Percentiles rank a stretch among this genome's conserved stretches.
phyloP scores from a whole-genome alignment of 2,113 vertebrate species.

The Protomyctophum bolini region DNA sequence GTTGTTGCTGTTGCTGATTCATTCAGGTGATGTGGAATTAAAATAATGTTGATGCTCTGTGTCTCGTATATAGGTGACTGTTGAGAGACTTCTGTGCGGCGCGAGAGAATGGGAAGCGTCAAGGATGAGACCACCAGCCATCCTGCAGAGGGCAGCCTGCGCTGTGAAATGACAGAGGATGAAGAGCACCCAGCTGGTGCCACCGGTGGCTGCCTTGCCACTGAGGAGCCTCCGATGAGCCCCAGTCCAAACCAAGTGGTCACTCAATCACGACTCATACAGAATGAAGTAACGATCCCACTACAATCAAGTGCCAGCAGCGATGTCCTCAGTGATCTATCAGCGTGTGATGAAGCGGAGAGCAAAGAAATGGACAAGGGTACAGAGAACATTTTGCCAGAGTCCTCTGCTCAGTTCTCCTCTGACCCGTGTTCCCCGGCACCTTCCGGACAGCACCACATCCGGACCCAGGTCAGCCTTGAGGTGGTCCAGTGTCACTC shows the following conservation, averaged over 20 bases:
- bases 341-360: constrained; percentile 3
- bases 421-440: constrained; percentile 50
- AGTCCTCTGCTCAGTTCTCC: constrained; percentile 41
- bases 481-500: constrained; percentile 85
- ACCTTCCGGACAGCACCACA: constrained; percentile 77
- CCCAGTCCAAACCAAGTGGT: constrained; percentile 37
- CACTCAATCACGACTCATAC: constrained; percentile 14
- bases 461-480: constrained; percentile 86
- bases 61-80: constrained; percentile 57
- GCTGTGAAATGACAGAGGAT: constrained; percentile 51
- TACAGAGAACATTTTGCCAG: constrained; percentile 15
- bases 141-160: constrained; percentile 46
- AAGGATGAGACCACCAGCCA: constrained; percentile 62
- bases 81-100: constrained; percentile 28
- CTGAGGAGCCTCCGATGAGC: constrained; percentile 31
- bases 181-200: constrained; percentile 35
- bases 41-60: constrained; percentile 36
- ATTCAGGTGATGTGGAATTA: constrained; percentile 16
- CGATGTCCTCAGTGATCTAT: constrained; percentile 1
- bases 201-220: constrained; percentile 22
- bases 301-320: neutral
- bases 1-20: constrained; percentile 6
- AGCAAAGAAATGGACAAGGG: constrained; percentile 22
- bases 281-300: neutral
- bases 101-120: constrained; percentile 68